phyloP scores from a whole-genome alignment of 1,140 invertebrate genomes.

The Hylaeus anthracinus region DNA sequence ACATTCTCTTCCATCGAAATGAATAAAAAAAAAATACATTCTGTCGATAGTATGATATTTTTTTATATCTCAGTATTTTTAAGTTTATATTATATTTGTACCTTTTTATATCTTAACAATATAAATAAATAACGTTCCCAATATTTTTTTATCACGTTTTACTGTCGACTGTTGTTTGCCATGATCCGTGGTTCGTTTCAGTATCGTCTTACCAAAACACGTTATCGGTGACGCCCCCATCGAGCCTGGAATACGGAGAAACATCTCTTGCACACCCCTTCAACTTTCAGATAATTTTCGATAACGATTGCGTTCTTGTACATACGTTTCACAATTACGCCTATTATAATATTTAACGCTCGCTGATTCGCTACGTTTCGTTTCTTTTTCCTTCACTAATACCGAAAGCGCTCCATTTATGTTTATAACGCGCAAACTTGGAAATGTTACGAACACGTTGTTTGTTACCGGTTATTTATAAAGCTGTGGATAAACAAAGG shows the following conservation, averaged over 20 bases:
- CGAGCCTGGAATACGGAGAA: constrained; percentile 44
- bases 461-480: constrained; percentile 20
- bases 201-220: constrained; percentile 62
- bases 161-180: background rate
- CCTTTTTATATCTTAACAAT: too few relatives aligned
- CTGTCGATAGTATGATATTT: too few relatives aligned
- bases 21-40: too few relatives aligned
- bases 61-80: too few relatives aligned
- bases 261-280: constrained; percentile 58
- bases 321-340: background rate
- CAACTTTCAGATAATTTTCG: constrained; percentile 46
- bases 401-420: too few relatives aligned
- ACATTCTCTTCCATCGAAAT: too few relatives aligned
- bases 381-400: background rate
- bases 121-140: too few relatives aligned
- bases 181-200: constrained; percentile 16
- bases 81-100: too few relatives aligned
- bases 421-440: too few relatives aligned
- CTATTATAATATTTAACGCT: background rate
- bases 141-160: too few relatives aligned
- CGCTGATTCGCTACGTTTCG: background rate
- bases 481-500: background rate
- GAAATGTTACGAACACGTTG: background rate
- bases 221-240: constrained; percentile 61
- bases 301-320: constrained; percentile 49